These are phyloP conservation scores for Actias luna DNA, from an alignment of 2,888 invertebrate species.

Conservation along the genomic window DNA sequence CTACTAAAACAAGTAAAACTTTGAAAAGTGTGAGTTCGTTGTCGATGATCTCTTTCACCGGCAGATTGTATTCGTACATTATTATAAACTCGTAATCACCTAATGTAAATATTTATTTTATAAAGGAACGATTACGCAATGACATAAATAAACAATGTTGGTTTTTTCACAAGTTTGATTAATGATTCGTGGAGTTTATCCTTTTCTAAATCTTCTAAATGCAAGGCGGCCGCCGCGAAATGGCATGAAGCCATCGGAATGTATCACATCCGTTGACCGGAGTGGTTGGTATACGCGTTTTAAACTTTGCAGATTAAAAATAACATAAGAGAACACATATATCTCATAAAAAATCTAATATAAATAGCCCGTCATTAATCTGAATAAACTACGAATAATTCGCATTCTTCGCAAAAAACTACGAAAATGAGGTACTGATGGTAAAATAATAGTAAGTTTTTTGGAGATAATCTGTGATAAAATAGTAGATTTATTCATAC, in stretches of 20 bases:
- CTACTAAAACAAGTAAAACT: no score
- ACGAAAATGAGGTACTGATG: slow-evolving; percentile 4
- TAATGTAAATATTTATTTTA: not conserved
- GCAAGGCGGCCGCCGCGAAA: not conserved
- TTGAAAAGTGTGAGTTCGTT: not conserved
- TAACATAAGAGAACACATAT: not conserved
- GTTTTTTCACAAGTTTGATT: not conserved
- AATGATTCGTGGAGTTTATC: not conserved
- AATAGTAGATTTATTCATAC: not conserved
- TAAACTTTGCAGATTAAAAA: not conserved
- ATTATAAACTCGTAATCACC: not conserved
- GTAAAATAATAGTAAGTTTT: slow-evolving; percentile 1
- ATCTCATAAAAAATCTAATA: not conserved
- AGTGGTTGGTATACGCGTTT: not conserved
- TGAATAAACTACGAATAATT: not conserved
- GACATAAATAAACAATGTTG: not conserved
- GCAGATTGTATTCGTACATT: not conserved
- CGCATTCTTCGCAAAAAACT: not conserved
- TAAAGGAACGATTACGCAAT: not conserved
- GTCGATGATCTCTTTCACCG: not conserved
- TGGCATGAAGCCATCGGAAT: not conserved
- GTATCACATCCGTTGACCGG: not conserved
- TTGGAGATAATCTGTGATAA: slow-evolving; percentile 3
- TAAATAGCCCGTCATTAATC: not conserved
- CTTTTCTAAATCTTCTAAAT: not conserved